phyloP scores from a whole-genome alignment of 2,113 vertebrate species.

The Loxodonta africana region DNA sequence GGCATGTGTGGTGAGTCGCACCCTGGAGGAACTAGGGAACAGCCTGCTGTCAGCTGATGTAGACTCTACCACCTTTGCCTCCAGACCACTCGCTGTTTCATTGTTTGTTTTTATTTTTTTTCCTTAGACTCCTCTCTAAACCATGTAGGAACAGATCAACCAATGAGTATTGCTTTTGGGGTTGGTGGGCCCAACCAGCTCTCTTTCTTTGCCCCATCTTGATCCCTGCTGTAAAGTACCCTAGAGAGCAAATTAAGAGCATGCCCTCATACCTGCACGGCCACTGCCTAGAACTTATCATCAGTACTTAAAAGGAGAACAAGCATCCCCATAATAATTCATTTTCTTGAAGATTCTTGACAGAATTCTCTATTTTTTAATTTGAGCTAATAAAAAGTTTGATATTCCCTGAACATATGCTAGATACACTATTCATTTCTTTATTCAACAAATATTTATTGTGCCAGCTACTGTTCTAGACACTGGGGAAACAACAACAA shows the following conservation, averaged over 20 bases:
- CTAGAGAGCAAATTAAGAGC: not conserved
- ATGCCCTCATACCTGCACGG: not conserved
- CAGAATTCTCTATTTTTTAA: not conserved
- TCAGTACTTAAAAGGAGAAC: not conserved
- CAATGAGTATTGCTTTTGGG: no score
- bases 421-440: not conserved
- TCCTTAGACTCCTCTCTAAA: not conserved
- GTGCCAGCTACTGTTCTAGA: not conserved
- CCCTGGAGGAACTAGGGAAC: no score
- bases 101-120: not conserved
- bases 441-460: not conserved
- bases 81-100: not conserved
- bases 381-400: not conserved
- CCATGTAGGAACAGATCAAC: not conserved
- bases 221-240: no score
- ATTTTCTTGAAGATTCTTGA: not conserved
- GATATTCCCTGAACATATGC: not conserved
- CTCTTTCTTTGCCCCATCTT: not conserved
- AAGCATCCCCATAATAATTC: not conserved
- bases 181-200: not conserved
- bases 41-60: not conserved
- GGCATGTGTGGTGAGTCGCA: fast-evolving
- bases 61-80: not conserved
- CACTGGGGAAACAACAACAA: not conserved
- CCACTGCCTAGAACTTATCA: not conserved